Conservation (phyloP, 2,113 vertebrate species). For the Cyanoramphus novaezelandiae region DNA sequence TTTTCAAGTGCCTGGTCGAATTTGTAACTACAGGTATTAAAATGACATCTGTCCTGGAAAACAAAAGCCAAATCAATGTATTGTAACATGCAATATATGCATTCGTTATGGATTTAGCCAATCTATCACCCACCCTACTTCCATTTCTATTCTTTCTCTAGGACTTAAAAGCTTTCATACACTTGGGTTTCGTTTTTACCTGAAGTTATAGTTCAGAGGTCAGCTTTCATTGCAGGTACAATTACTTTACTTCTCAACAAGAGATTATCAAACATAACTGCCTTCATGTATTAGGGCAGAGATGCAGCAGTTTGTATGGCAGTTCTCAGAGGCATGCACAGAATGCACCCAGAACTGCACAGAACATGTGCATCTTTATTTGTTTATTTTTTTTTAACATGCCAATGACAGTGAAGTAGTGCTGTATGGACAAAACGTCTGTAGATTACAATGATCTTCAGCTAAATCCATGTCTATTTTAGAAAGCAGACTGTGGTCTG, state of each 20-base stretch:
- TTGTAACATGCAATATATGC: not conserved
- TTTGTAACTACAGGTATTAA: not conserved
- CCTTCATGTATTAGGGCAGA: not conserved
- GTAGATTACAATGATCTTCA: not conserved
- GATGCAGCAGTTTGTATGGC: not conserved
- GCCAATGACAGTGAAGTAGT: not conserved
- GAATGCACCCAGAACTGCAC: not conserved
- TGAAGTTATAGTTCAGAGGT: not conserved
- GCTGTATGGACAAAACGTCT: not conserved
- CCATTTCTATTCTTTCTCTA: not conserved
- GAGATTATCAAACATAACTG: not conserved
- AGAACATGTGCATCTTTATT: not conserved
- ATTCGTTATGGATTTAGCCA: not conserved
- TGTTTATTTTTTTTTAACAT: not conserved
- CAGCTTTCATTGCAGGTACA: not conserved
- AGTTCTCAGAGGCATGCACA: not conserved
- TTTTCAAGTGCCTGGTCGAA: not conserved
- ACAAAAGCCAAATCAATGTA: not conserved
- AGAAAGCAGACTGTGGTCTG: not conserved
- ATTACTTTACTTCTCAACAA: not conserved
- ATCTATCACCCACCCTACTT: not conserved
- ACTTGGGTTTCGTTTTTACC: not conserved
- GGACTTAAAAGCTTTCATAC: not conserved
- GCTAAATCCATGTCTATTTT: not conserved
- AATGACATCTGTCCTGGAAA: not conserved